phyloP scores from a whole-genome alignment of 2,113 vertebrate species.

The Phocoena phocoena region DNA sequence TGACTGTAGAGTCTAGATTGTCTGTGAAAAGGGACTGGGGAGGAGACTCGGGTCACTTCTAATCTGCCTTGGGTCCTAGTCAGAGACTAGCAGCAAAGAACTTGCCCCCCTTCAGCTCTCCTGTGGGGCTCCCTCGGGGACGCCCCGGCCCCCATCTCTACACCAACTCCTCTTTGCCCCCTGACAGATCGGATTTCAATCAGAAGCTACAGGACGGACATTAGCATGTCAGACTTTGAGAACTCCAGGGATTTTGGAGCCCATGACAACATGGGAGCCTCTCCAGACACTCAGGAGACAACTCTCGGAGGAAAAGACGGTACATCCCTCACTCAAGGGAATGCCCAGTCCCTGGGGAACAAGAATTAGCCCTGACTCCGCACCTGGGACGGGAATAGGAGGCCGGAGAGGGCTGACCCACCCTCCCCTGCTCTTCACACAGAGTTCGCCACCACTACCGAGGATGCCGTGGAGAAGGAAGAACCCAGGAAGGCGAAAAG shows the following conservation, averaged over 20 bases:
- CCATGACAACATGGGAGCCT: constrained; percentile 63
- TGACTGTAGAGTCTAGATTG: neutral
- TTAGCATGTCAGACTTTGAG: constrained; percentile 86
- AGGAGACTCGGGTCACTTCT: neutral
- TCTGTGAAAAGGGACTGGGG: neutral
- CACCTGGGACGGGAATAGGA: neutral
- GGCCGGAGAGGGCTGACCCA: neutral
- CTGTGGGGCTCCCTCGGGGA: neutral
- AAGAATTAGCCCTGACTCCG: neutral
- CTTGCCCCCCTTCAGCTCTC: neutral
- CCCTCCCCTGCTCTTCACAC: neutral
- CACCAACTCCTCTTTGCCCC: neutral
- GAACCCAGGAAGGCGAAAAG: constrained; percentile 79
- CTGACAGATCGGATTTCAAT: constrained; percentile 83
- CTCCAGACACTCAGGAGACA: constrained; percentile 75
- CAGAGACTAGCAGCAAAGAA: neutral
- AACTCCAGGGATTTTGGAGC: constrained; percentile 71
- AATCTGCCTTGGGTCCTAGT: neutral
- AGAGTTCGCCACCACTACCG: constrained; percentile 13
- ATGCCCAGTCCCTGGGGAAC: neutral
- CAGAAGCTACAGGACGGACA: constrained; percentile 86
- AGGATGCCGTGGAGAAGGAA: fast-evolving
- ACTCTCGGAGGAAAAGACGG: constrained; percentile 60
- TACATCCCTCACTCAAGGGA: constrained; percentile 46
- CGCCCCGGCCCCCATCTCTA: fast-evolving